Base-by-base conservation (phyloP, 2,113 vertebrate genomes). In the Protomyctophum bolini region DNA sequence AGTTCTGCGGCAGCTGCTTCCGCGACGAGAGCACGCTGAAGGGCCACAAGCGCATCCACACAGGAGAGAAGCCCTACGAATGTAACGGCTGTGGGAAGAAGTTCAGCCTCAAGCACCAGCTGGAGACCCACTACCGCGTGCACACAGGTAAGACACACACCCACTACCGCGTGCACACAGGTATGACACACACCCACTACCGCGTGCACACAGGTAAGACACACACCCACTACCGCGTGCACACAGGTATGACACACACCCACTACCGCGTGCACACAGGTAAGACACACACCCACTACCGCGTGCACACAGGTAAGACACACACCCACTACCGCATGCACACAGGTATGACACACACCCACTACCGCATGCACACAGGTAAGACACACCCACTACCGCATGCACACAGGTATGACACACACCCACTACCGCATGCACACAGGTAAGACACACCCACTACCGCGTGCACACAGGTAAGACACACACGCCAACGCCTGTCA, bases 61-160 rank as follows among this genome's bases (percentile, higher is more conserved):
- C 95, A 0, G 96, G 96, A 5, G 96, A 98, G 91, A 97, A 97
- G 52, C 96, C 96, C 79, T 97, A 97, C 0, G 96, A 97, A 86
- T 98, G 96, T 92, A 98, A 99, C 0, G 97, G 97, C 88, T 99
- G 98, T 0, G 97, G 98, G 83, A 99, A 99, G 92, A 99, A 97
- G 89, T 99, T 99, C 92, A 99, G 97, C 93, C 97, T 99, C 84
- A 98, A 98, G 87, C 98, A 98, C 93, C 98, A 99, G 93, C 94
- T 99, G 93, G 97, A 99, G 94, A 99, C 98, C 65, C 98, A 99
- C 93, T 98, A 99, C 85, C 92, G 98, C 47, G 98, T 99, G 80
- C 97, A 99, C 88, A 99, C 97, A 94, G 97, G 97, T 99, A 87
- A 9, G 63, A 8, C 7, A 2, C 1, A 56, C 7, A n/a, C 59